phyloP scores from a whole-genome alignment of 37 sponge, comb jelly and placozoan species.

The Sycon ciliatum region DNA sequence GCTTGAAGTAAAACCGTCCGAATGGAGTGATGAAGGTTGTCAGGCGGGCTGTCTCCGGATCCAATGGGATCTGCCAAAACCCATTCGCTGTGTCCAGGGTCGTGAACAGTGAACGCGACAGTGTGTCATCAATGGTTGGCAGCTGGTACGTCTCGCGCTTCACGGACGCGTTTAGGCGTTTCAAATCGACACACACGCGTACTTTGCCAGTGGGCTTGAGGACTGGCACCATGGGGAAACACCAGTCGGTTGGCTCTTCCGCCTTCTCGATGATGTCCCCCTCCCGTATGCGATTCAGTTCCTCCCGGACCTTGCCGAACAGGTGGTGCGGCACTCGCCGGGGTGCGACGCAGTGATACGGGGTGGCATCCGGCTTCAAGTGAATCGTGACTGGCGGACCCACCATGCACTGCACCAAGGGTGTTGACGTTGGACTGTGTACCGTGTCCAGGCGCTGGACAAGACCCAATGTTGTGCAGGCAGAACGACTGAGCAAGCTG shows the following conservation, averaged over 20 bases:
- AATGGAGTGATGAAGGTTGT: not conserved
- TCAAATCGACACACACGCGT: slow-evolving; percentile 29
- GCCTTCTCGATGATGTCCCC: slow-evolving; percentile 18
- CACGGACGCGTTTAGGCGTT: slow-evolving; percentile 20
- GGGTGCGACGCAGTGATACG: not conserved
- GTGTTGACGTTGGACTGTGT: too few relatives aligned
- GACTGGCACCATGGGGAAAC: slow-evolving; percentile 25
- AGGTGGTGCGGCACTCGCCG: not conserved
- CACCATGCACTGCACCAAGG: too few relatives aligned
- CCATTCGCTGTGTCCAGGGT: not conserved
- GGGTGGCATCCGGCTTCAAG: not conserved
- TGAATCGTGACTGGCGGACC: too few relatives aligned
- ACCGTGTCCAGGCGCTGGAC: too few relatives aligned
- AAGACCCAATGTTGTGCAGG: too few relatives aligned
- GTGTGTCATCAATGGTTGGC: not conserved
- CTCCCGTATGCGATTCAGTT: slow-evolving; percentile 17
- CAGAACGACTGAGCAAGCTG: too few relatives aligned
- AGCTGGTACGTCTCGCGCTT: not conserved
- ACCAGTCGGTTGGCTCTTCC: slow-evolving; percentile 29
- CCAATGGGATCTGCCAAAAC: not conserved
- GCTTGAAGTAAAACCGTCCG: not conserved
- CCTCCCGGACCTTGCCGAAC: not conserved
- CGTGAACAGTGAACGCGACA: not conserved
- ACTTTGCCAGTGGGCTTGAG: slow-evolving; percentile 22
- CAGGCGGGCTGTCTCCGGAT: not conserved